Base-by-base conservation (phyloP, 2,888 invertebrate species). In the Pseudolycoriella hygida region DNA sequence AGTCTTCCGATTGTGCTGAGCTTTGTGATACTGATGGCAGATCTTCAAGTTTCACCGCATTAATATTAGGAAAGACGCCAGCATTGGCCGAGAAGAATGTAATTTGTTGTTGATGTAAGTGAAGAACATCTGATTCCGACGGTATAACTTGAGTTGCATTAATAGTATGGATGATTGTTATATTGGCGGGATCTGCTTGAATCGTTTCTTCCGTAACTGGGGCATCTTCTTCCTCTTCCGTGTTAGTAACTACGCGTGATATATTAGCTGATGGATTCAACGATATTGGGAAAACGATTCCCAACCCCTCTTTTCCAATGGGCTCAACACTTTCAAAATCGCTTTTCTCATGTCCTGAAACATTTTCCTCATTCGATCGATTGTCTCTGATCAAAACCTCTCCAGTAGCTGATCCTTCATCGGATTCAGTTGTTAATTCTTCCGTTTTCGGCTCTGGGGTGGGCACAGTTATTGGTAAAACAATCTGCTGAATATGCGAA, bases 31-130 rank as follows among this genome's bases (percentile, higher is more conserved):
- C 8, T 25, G 25, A 25, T 25, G 25, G 25, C 25, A 25, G 25
- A 14, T 15, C 31, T n/a, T 39, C 39, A n/a, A 40, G 31, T 2
- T 20, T 17, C 18, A 30, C 8, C 19, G 49, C 39, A 17, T 49
- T 46, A 42, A 51, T 42, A 15, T 47, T 25, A 15, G 50, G 47
- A 39, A 46, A 42, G 12, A 46, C 17, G 19, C 43, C 49, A 8
- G 20, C 14, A 43, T 43, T 42, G 47, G 49, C 32, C 11, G 47
- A 47, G 32, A 49, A 54, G 0, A 54, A 50, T 30, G 50, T 49
- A 8, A 64, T 31, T 40, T 44, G 10, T 40, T 44, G 39, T 17
- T 40, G 17, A 31, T 44, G 44, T 17, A 44, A 12, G 14, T 40
- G 44, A 5, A 39, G n/a, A 3, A 30, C 4, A 17, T 30, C 31